Percentiles rank a stretch among this genome's conserved stretches.
These are phyloP conservation scores for Prionace glauca DNA, from an alignment of 2,797 vertebrate species.

Conservation along the genomic window DNA sequence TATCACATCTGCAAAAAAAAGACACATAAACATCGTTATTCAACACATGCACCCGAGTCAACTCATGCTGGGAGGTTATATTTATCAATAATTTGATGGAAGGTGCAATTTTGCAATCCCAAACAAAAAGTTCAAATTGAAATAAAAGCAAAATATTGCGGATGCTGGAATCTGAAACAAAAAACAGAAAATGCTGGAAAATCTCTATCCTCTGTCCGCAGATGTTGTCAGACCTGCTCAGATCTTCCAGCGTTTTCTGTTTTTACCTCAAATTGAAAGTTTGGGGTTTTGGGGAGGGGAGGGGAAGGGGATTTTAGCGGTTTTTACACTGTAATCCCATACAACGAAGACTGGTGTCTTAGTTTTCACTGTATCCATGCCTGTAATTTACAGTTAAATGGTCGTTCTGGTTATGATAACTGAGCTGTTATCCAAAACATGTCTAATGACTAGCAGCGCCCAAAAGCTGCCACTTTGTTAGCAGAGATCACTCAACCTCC, in stretches of 20 bases:
- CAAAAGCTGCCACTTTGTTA: neutral
- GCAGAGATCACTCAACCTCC: neutral
- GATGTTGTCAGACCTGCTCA: no score
- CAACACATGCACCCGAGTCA: neutral
- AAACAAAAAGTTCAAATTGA: neutral
- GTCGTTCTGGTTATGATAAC: neutral
- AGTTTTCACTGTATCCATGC: neutral
- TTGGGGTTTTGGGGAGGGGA: neutral
- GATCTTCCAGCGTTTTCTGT: no score
- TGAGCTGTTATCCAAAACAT: neutral
- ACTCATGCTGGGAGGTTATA: neutral
- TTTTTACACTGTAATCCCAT: neutral
- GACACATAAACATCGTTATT: neutral
- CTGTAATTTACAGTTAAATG: no score
- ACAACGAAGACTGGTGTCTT: neutral
- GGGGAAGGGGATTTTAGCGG: neutral
- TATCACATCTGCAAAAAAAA: conserved; percentile 2
- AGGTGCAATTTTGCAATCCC: neutral
- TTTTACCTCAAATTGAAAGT: neutral
- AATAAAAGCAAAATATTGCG: no score
- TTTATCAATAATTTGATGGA: neutral
- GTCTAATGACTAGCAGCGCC: neutral
- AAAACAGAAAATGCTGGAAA: no score
- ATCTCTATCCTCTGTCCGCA: no score
- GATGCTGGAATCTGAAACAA: no score